Evolutionary conservation across 2,888 invertebrate genomes (phyloP).

Genomic region (Macrostomum cliftonense): DNA sequence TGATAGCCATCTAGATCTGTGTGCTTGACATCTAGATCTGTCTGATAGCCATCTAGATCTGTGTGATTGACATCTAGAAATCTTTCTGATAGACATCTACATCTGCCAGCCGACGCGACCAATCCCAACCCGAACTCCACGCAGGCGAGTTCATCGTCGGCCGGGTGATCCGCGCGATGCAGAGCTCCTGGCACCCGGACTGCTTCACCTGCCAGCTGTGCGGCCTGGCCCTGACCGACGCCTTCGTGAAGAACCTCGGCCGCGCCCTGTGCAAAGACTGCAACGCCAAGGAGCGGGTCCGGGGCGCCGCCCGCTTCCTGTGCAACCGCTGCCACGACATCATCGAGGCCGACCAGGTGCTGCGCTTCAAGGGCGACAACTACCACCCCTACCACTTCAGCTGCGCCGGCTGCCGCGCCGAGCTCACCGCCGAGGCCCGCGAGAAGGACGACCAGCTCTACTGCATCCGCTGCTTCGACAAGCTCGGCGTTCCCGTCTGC

Average conservation of each 20-base stretch:
- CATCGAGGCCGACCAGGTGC: conserved; percentile 39
- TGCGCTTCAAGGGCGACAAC: conserved; percentile 58
- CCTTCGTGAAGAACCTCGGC: conserved; percentile 63
- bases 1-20: too few species aligned
- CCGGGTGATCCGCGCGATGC: conserved; percentile 97
- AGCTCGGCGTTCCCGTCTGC: conserved; percentile 99
- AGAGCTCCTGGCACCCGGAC: conserved; percentile 90
- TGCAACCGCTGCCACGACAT: conserved; percentile 83
- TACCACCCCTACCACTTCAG: conserved; percentile 99
- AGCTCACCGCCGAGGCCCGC: conserved; percentile 80
- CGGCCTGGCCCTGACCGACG: conserved; percentile 73
- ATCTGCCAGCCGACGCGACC: background rate
- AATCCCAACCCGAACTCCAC: too few species aligned
- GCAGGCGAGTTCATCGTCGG: conserved; percentile 85
- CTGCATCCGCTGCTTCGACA: conserved; percentile 90
- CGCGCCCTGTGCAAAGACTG: conserved; percentile 78
- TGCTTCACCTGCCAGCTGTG: conserved; percentile 95
- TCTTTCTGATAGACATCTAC: too few species aligned
- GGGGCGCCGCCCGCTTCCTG: conserved; percentile 79
- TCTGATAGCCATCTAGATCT: too few species aligned
- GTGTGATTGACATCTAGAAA: too few species aligned
- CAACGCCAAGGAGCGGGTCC: conserved; percentile 82
- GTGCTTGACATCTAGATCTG: too few species aligned
- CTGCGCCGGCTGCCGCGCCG: conserved; percentile 56
- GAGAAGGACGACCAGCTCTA: conserved; percentile 89